phyloP scores from a whole-genome alignment of 1,140 invertebrate species.

The Euura lappo region DNA sequence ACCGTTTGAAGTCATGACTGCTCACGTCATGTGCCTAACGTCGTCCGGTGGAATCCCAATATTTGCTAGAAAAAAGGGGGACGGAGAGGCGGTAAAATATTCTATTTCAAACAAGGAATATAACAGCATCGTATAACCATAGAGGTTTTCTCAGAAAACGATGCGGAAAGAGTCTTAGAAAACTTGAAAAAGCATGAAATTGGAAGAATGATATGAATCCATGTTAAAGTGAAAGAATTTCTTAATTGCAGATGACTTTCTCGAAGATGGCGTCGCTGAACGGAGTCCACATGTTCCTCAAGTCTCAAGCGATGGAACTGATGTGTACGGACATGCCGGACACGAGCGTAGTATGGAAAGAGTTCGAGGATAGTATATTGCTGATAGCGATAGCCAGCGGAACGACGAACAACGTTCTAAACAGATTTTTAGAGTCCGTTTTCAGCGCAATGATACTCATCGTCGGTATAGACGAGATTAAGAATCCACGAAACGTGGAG shows the following conservation, averaged over 20 bases:
- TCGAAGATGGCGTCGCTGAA: constrained; percentile 81
- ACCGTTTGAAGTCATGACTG: constrained; percentile 61
- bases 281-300: constrained; percentile 84
- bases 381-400: constrained; percentile 72
- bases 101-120: constrained; percentile 11
- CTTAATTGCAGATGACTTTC: constrained; percentile 72
- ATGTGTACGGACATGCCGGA: constrained; percentile 71
- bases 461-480: constrained; percentile 78
- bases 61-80: constrained; percentile 73
- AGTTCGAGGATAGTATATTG: constrained; percentile 71
- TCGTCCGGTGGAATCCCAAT: constrained; percentile 75
- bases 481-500: constrained; percentile 77
- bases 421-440: constrained; percentile 71
- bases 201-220: no score
- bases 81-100: constrained; percentile 66
- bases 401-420: constrained; percentile 66
- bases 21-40: constrained; percentile 72
- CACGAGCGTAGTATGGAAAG: constrained; percentile 77
- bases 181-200: neutral
- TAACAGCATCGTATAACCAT: no score
- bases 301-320: constrained; percentile 72
- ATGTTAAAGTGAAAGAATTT: neutral
- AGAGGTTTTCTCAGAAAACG: neutral
- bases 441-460: constrained; percentile 79
- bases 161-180: neutral